phyloP scores from a whole-genome alignment of 2,888 invertebrate species.

The Brachypalpus laphriformis region DNA sequence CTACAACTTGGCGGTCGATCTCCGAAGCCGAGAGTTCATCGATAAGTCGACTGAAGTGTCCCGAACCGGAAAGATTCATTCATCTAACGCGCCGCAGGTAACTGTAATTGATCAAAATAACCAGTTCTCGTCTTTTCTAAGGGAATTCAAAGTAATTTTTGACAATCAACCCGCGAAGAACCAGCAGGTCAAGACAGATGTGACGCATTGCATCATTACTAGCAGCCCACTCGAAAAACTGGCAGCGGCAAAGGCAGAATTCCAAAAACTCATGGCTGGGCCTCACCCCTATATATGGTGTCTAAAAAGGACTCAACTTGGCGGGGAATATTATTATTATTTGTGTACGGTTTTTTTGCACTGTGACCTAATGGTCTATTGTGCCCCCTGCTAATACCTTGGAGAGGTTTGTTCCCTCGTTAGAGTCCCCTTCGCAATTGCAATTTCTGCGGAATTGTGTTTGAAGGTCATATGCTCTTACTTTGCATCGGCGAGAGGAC shows the following conservation, averaged over 20 bases:
- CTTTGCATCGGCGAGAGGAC: too few relatives aligned
- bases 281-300: slow-evolving; percentile 42
- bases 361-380: too few relatives aligned
- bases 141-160: background rate
- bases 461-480: too few relatives aligned
- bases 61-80: background rate
- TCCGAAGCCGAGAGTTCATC: background rate
- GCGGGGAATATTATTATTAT: too few relatives aligned
- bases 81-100: background rate
- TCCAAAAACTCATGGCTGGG: slow-evolving; percentile 47
- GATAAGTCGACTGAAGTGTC: background rate
- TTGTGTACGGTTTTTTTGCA: too few relatives aligned
- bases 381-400: too few relatives aligned
- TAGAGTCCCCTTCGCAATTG: too few relatives aligned
- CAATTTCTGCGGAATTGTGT: too few relatives aligned
- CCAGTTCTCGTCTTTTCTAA: background rate
- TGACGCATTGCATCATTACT: slow-evolving; percentile 3
- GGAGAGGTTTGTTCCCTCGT: too few relatives aligned
- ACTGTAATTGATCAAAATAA: background rate
- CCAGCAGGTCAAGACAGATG: background rate
- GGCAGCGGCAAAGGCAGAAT: background rate
- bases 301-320: too few relatives aligned
- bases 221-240: slow-evolving; percentile 3
- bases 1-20: slow-evolving; percentile 9
- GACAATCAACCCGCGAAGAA: background rate